Conservation (phyloP, 2,888 invertebrate species). For the Tiliacea aurago region DNA sequence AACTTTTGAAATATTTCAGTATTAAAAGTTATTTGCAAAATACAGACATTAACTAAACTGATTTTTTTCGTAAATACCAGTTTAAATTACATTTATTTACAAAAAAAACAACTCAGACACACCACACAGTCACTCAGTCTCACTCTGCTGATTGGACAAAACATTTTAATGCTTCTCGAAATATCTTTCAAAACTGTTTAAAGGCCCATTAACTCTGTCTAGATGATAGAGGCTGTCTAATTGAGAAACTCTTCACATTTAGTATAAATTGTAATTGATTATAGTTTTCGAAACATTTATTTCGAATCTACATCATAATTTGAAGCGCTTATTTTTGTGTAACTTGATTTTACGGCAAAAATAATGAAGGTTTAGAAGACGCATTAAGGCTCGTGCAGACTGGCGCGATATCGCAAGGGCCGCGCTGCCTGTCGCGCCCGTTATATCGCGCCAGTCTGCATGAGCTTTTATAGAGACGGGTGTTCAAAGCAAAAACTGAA, state of each 20-base stretch:
- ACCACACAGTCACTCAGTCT: no score
- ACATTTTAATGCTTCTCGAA: constrained; percentile 15
- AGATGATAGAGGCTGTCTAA: neutral
- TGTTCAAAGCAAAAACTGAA: neutral
- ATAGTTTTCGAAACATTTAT: constrained; percentile 36
- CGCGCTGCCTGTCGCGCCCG: no score
- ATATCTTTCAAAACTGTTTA: constrained; percentile 31
- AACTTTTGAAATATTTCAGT: constrained; percentile 14
- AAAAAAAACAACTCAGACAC: no score
- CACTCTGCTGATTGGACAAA: constrained; percentile 20
- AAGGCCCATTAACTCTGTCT: constrained; percentile 28
- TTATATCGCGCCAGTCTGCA: no score
- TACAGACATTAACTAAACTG: neutral
- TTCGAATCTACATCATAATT: constrained; percentile 21
- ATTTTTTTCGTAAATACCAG: constrained; percentile 23
- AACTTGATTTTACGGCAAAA: neutral
- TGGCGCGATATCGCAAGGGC: no score
- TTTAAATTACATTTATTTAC: no score
- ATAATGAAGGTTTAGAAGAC: neutral
- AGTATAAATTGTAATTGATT: constrained; percentile 40
- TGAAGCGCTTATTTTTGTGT: constrained; percentile 1
- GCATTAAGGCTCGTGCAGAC: no score
- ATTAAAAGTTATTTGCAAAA: neutral
- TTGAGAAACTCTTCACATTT: constrained; percentile 36
- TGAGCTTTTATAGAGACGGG: neutral